Evolutionary conservation across 2,888 invertebrate species (phyloP).

Genomic region (Napeogenes sylphis): DNA sequence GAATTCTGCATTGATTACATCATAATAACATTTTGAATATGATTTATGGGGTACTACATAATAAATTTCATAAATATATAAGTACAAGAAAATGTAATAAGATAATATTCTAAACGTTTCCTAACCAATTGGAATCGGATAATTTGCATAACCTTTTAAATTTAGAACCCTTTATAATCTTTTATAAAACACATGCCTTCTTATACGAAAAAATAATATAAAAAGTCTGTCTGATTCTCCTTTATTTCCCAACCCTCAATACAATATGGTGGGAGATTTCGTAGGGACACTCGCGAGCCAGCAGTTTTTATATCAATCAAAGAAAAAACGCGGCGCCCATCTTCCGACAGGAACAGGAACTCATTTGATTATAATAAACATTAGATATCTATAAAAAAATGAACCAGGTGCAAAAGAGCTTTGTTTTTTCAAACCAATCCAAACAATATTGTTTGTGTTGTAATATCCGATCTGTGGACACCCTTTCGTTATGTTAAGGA

Average conservation of each 20-base stretch:
- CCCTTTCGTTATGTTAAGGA: slow-evolving; percentile 51
- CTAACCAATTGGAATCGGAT: background rate
- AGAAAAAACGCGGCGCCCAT: slow-evolving; percentile 63
- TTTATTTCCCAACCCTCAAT: slow-evolving; percentile 24
- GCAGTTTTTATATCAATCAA: slow-evolving; percentile 41
- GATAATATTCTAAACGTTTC: background rate
- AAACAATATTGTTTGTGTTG: slow-evolving; percentile 58
- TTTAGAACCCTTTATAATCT: slow-evolving; percentile 49
- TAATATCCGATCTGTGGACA: slow-evolving; percentile 51
- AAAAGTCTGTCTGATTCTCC: slow-evolving; percentile 30
- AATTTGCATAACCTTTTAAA: slow-evolving; percentile 62
- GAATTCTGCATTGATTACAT: too few relatives aligned
- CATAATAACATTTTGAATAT: too few relatives aligned
- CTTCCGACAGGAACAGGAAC: slow-evolving; percentile 75
- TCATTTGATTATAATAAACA: slow-evolving; percentile 75
- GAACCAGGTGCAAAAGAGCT: slow-evolving; percentile 65
- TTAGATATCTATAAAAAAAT: slow-evolving; percentile 55
- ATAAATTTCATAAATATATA: too few relatives aligned
- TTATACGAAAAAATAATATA: slow-evolving; percentile 30
- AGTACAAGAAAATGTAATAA: too few relatives aligned
- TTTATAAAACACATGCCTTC: slow-evolving; percentile 63
- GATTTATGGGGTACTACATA: too few relatives aligned
- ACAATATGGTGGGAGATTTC: slow-evolving; percentile 20
- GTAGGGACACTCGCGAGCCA: slow-evolving; percentile 22
- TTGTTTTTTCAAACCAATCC: slow-evolving; percentile 53